Base-by-base conservation (phyloP, 1,140 invertebrate genomes). In the Tetragonula clypearis region DNA sequence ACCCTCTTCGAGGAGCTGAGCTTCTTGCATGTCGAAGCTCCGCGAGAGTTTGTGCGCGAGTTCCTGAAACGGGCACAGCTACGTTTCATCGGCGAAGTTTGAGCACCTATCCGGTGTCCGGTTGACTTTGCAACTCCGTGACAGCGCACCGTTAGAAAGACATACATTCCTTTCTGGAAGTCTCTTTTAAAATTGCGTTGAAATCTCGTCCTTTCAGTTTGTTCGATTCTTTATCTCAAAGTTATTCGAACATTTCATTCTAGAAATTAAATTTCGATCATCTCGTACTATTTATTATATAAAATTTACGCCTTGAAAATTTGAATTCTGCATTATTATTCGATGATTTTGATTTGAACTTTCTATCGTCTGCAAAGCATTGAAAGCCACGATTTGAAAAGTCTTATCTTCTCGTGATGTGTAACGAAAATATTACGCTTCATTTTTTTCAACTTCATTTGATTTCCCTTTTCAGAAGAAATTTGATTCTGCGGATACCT, bases 11-110 rank as follows among this genome's bases (percentile, higher is more conserved):
- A 97, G 95, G 89, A 97, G 94, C 87, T 97, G 96, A 79, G 97
- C 97, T 90, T 98, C 97, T 95, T 98, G 97, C 97, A 98, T 97
- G 95, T 97, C 97, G 95, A 97, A 98, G 95, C 97, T 97, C 91
- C 97, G 95, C 87, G 97, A 97, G 86, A 98, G 95, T 94, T 98
- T 98, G 95, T 97, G 97, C 87, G 97, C 97, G 95, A 98, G 95
- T 95, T 98, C 97, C 97, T 97, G 96, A 86, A 94, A 93, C 80
- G 88, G 86, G 69, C 85, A 92, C 17, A 87, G 68, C 85, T 90
- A 86, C 74, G 91, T 88, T 90, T 84, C 26, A 81, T 79, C 83
- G 68, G 14, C 30, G 49, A 49, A 23, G 60, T 21, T 80, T 3
- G 72, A 75, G 9, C 49, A 41, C 19, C 74, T 8, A 65, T 1